Conservation (phyloP, 2,113 vertebrate species). For the Aegotheles bennettii region DNA sequence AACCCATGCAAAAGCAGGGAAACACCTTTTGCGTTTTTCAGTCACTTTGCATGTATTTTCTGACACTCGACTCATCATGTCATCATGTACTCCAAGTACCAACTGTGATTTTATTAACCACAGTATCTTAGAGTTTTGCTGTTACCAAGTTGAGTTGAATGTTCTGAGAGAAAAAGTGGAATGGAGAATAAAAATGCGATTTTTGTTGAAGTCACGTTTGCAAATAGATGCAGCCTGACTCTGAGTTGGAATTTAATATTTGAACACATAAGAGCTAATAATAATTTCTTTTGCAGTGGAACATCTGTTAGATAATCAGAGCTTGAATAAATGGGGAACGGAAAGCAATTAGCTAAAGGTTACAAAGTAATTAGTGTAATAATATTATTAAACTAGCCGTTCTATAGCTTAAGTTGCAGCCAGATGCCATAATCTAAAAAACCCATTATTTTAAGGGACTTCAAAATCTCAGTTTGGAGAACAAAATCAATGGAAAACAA, state of each 20-base stretch:
- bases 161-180: not conserved
- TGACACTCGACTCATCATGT: not conserved
- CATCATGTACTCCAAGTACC: not conserved
- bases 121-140: not conserved
- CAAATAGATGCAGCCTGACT: not conserved
- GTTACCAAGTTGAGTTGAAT: not conserved
- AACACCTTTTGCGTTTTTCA: not conserved
- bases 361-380: constrained; percentile 51
- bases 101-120: not conserved
- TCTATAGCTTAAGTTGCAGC: not conserved
- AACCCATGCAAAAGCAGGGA: not conserved
- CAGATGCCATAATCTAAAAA: not conserved
- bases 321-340: constrained; percentile 43
- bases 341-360: constrained; percentile 62
- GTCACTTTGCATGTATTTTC: not conserved
- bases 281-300: constrained; percentile 36
- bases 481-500: not conserved
- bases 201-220: not conserved
- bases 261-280: constrained; percentile 1
- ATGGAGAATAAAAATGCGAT: not conserved
- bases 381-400: constrained; percentile 42
- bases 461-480: not conserved
- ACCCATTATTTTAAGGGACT: not conserved
- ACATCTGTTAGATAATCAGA: constrained; percentile 49
- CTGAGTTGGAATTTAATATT: constrained; percentile 12